These are phyloP conservation scores for Pseudopipra pipra DNA, from an alignment of 2,113 vertebrate genomes.

Conservation along the genomic window DNA sequence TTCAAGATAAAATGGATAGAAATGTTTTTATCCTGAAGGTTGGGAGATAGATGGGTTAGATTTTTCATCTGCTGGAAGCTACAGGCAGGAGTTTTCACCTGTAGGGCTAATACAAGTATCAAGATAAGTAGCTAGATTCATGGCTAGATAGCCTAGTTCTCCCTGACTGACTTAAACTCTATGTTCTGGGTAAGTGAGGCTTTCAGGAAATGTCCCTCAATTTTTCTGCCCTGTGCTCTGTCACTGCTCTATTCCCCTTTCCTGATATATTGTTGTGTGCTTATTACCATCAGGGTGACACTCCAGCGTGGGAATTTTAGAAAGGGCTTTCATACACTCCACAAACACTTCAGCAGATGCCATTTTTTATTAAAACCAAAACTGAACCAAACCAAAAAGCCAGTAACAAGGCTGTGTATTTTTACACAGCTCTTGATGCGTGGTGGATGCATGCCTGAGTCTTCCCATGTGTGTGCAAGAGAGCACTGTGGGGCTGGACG, in stretches of 20 bases:
- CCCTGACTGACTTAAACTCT: background rate
- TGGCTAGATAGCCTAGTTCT: background rate
- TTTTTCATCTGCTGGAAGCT: slow-evolving; percentile 20
- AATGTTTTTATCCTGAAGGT: slow-evolving; percentile 1
- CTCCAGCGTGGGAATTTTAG: background rate
- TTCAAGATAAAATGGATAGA: slow-evolving; percentile 15
- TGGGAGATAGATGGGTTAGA: background rate
- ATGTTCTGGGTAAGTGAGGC: background rate
- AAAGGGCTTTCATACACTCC: background rate
- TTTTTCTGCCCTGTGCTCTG: background rate
- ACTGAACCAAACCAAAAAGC: background rate
- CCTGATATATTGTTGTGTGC: background rate
- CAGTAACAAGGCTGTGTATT: background rate
- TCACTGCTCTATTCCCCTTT: background rate
- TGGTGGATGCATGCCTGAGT: background rate
- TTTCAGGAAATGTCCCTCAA: background rate
- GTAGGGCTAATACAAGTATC: background rate
- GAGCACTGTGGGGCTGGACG: background rate
- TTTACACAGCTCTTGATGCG: background rate
- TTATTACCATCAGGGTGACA: background rate
- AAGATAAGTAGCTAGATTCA: background rate
- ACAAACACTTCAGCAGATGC: background rate
- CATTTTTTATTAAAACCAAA: background rate
- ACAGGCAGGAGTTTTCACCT: background rate
- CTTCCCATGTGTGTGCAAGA: background rate